Evolutionary conservation across 2,113 vertebrate genomes (phyloP).

Genomic region (Tenrec ecaudatus): DNA sequence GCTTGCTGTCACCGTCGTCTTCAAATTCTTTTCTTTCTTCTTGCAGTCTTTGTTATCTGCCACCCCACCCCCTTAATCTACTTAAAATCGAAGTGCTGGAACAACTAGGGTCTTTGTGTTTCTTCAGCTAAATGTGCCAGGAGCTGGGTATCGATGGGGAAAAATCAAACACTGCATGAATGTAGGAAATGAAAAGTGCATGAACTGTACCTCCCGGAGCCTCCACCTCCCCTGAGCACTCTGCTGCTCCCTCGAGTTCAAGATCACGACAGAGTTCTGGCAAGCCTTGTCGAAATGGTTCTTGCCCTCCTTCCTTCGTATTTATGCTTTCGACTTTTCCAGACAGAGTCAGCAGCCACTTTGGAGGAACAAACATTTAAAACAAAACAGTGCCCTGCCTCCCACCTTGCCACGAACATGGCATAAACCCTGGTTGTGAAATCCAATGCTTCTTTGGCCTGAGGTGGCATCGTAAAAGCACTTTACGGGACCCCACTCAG

Average conservation of each 20-base stretch:
- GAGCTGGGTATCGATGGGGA: not conserved
- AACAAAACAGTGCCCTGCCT: constrained; percentile 36
- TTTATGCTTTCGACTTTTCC: not conserved
- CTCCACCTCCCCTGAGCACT: not conserved
- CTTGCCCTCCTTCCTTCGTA: not conserved
- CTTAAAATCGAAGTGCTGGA: not conserved
- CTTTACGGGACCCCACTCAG: constrained; percentile 64
- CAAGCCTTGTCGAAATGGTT: not conserved
- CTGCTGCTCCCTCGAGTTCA: not conserved
- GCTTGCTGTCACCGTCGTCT: too few relatives aligned
- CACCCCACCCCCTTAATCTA: not conserved
- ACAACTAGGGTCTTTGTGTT: not conserved
- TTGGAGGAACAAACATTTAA: constrained; percentile 55
- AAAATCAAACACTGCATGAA: not conserved
- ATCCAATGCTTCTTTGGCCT: constrained; percentile 64
- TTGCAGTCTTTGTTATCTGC: too few relatives aligned
- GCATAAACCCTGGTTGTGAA: constrained; percentile 58
- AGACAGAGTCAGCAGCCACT: not conserved
- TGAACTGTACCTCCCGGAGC: not conserved
- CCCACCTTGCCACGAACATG: constrained; percentile 52
- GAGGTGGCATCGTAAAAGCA: constrained; percentile 58
- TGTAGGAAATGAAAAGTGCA: too few relatives aligned
- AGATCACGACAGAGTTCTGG: not conserved
- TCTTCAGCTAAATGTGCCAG: not conserved
- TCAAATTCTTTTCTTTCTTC: too few relatives aligned